Percentiles rank a stretch among this genome's conserved stretches.
Conservation (phyloP, 2,113 vertebrate genomes). For the Scopus umbretta region DNA sequence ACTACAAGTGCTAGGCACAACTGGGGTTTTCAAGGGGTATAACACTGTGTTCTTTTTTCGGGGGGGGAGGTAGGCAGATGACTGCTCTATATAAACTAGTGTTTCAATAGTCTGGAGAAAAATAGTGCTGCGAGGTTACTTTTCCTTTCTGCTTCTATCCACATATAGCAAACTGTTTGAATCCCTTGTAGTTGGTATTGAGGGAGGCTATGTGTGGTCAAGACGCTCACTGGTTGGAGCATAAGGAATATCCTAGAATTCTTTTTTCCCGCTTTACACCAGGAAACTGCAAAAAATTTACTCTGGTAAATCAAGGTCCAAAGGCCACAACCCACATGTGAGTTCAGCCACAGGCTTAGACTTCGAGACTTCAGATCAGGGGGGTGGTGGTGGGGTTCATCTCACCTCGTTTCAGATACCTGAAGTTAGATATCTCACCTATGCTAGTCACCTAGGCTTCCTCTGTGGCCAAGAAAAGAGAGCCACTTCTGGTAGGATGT, state of each 20-base stretch:
- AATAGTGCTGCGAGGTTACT: neutral
- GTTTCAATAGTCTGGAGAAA: neutral
- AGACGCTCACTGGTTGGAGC: neutral
- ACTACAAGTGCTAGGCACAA: neutral
- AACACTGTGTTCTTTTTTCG: neutral
- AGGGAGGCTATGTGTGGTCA: neutral
- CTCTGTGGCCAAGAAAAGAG: neutral
- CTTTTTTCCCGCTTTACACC: neutral
- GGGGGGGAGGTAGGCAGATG: neutral
- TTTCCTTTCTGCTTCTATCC: neutral
- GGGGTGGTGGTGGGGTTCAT: rapidly evolving
- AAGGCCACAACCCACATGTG: neutral
- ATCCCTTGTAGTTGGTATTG: neutral
- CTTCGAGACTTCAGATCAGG: neutral
- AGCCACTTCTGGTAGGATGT: neutral
- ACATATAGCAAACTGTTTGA: neutral
- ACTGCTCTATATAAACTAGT: neutral
- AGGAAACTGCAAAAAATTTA: neutral
- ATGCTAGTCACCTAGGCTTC: neutral
- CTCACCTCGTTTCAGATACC: neutral
- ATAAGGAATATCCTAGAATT: neutral
- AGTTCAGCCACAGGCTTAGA: neutral
- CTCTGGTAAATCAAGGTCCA: neutral
- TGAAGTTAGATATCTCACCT: neutral
- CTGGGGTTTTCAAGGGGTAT: neutral